Percentiles rank a stretch among this genome's conserved stretches.
Evolutionary conservation across 2,888 invertebrate genomes (phyloP).

Genomic region (Calameuta pallipes): DNA sequence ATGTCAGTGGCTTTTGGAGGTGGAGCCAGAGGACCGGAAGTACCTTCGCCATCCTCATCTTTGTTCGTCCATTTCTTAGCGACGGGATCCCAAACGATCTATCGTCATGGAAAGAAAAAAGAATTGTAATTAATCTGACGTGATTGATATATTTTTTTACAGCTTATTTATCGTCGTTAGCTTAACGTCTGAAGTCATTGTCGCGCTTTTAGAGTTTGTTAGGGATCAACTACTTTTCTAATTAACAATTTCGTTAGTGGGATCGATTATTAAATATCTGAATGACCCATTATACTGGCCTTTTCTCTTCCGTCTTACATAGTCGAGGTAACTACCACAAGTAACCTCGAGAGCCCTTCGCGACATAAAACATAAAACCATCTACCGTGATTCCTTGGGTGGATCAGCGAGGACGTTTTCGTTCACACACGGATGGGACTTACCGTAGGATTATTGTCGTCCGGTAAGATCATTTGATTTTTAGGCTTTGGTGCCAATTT

Average conservation of each 20-base stretch:
- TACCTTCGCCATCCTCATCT: slow-evolving; percentile 77
- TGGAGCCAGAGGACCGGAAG: slow-evolving; percentile 71
- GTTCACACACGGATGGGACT: slow-evolving; percentile 54
- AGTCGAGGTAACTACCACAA: slow-evolving; percentile 53
- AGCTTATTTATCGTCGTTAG: background rate
- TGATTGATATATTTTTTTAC: background rate
- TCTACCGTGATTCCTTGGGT: slow-evolving; percentile 25
- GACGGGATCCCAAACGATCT: slow-evolving; percentile 95
- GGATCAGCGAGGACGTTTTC: background rate
- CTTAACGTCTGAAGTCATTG: background rate
- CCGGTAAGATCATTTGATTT: slow-evolving; percentile 96
- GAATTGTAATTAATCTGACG: background rate
- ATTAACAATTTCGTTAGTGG: background rate
- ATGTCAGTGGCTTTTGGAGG: slow-evolving; percentile 78
- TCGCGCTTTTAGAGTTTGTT: background rate
- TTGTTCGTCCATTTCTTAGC: slow-evolving; percentile 88
- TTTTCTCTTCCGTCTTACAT: slow-evolving; percentile 38
- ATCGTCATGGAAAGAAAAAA: background rate
- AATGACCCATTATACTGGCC: slow-evolving; percentile 49
- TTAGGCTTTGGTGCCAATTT: slow-evolving; percentile 85
- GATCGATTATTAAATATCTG: background rate
- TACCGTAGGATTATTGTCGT: slow-evolving; percentile 92
- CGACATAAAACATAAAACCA: slow-evolving; percentile 52
- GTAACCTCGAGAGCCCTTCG: slow-evolving; percentile 58
- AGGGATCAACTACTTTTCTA: background rate